These are phyloP conservation scores for Trisateles emortualis DNA, from an alignment of 2,888 invertebrate genomes.

Conservation along the genomic window DNA sequence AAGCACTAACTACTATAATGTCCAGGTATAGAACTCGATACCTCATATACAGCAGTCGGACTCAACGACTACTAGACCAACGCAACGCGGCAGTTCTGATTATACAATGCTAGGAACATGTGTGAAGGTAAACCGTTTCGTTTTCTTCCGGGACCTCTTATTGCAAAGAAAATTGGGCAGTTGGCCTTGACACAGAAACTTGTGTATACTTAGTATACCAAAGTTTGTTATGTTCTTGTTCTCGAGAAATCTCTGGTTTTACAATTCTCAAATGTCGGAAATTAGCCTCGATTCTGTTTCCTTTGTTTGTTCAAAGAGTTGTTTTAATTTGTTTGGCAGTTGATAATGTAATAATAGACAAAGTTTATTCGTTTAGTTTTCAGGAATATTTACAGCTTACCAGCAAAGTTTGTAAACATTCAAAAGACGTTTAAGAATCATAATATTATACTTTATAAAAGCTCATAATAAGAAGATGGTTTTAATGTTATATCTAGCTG, in stretches of 20 bases:
- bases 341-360: slow-evolving; percentile 9
- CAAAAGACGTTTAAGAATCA: too few relatives aligned
- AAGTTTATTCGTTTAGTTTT: not conserved
- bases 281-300: slow-evolving; percentile 25
- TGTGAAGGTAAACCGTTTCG: slow-evolving; percentile 24
- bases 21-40: too few relatives aligned
- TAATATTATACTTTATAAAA: not conserved
- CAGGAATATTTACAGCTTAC: not conserved
- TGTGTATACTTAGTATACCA: slow-evolving; percentile 16
- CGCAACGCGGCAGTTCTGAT: too few relatives aligned
- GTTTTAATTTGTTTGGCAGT: slow-evolving; percentile 25
- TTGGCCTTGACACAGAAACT: slow-evolving; percentile 32
- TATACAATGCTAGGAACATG: slow-evolving; percentile 27
- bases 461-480: not conserved
- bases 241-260: slow-evolving; percentile 29
- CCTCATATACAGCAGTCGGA: too few relatives aligned
- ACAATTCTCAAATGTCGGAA: slow-evolving; percentile 31
- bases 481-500: too few relatives aligned
- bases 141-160: slow-evolving; percentile 19
- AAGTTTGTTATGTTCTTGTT: slow-evolving; percentile 36
- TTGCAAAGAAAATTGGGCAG: slow-evolving; percentile 21
- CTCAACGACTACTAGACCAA: too few relatives aligned
- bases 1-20: too few relatives aligned
- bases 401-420: too few relatives aligned
- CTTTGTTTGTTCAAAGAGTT: slow-evolving; percentile 31